Conservation (phyloP, 2,113 vertebrate species). For the Hiodon alosoides region DNA sequence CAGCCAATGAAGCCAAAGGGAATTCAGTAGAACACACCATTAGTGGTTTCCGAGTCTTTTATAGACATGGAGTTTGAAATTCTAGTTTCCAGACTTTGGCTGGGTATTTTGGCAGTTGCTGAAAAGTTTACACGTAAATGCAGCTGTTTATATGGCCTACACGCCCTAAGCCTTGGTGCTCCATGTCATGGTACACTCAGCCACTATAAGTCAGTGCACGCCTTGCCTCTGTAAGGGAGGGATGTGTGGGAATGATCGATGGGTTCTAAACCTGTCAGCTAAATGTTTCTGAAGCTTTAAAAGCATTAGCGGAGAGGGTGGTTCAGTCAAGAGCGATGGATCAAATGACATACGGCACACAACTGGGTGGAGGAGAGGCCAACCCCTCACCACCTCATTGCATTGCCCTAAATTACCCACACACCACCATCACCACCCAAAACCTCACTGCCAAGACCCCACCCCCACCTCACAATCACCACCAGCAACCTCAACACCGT, state of each 20-base stretch:
- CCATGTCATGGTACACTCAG: no score
- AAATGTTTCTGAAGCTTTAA: constrained; percentile 38
- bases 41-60: constrained; percentile 45
- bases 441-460: no score
- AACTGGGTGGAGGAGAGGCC: neutral
- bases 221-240: constrained; percentile 26
- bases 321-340: constrained; percentile 22
- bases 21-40: constrained; percentile 35
- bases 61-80: constrained; percentile 33
- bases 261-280: constrained; percentile 41
- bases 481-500: no score
- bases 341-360: constrained; percentile 22
- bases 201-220: neutral
- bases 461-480: no score
- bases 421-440: no score
- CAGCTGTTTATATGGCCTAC: no score
- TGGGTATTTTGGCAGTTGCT: neutral
- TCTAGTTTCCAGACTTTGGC: constrained; percentile 21
- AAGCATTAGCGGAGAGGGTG: constrained; percentile 30
- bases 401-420: no score
- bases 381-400: no score
- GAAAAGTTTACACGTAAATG: no score
- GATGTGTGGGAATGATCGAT: constrained; percentile 37
- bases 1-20: neutral
- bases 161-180: no score